Evolutionary conservation across 2,113 vertebrate genomes (phyloP), one percentile per base, ranked within the genome.

Genomic region (Lethenteron reissneri): DNA sequence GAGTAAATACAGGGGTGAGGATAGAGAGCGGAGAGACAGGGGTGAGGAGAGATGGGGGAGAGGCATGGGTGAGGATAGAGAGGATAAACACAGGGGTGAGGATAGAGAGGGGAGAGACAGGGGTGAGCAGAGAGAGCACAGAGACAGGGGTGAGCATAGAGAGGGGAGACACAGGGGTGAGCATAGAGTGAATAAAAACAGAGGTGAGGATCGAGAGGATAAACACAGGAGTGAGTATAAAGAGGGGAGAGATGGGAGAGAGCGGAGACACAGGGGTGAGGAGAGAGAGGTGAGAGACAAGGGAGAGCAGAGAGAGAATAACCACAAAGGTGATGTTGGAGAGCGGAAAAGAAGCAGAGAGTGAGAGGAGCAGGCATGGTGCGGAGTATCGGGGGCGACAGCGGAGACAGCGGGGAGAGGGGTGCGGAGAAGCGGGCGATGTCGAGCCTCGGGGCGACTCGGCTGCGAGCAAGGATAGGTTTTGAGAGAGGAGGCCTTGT

Each of bases 91-190:
- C 25, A 41, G 41, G 41, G 41, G 41, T 41, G 41, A 41, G 6
- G 1, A 41, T 1, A 41, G 41, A 41, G 41, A 41, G 41, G 1
- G 41, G 41, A 41, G 41, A 41, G 41, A 41, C 41, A 41, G 41
- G 41, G 41, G 41, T 6, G 41, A 41, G 41, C 5, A 41, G 5
- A 41, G 41, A 41, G 41, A 41, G 41, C 1, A 5, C 1, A 41
- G 6, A 41, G 5, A 41, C 71, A 76, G 79, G 76, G 80, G 79
- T 77, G 78, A 79, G 69, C 69, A 74, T 76, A 78, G 79, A 78
- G 81, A 80, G 79, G 78, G 78, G 74, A 80, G 77, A 78, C 75
- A 73, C 0, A 76, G 76, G 71, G 80, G 82, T 77, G 81, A 79
- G 75, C 58, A 15, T 73, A 74, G 19, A n/a, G 62, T 9, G 62